A percentile compares a stretch with the other conserved stretches of the same genome.
phyloP scores from a whole-genome alignment of 2,888 invertebrate genomes.

The Eulithis testata region DNA sequence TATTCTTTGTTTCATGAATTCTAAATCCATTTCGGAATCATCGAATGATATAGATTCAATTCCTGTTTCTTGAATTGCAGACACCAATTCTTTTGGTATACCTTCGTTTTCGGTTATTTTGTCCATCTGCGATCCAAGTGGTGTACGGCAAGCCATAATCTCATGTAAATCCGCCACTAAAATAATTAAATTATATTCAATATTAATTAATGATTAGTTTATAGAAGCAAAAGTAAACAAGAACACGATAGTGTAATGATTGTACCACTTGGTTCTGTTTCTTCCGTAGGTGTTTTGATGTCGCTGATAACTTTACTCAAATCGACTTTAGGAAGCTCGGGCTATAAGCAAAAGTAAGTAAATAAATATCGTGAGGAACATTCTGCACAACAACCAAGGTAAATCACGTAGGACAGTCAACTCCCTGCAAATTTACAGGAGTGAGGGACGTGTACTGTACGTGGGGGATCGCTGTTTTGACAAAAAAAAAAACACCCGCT shows the following conservation, averaged over 20 bases:
- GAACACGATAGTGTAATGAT: constrained; percentile 14
- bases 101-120: constrained; percentile 37
- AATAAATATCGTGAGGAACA: background rate
- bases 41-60: constrained; percentile 38
- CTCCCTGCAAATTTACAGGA: no score
- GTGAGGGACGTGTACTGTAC: no score
- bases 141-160: constrained; percentile 39
- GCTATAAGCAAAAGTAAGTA: constrained; percentile 34
- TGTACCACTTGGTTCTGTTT: constrained; percentile 49
- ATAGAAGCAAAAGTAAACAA: background rate
- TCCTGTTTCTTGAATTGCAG: constrained; percentile 29
- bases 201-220: background rate
- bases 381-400: no score
- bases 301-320: constrained; percentile 39
- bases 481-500: no score
- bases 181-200: constrained; percentile 26
- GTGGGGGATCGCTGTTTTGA: no score
- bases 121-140: constrained; percentile 41
- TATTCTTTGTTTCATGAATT: constrained; percentile 49
- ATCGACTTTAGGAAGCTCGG: constrained; percentile 38
- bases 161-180: constrained; percentile 49
- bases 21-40: constrained; percentile 42
- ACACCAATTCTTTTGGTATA: constrained; percentile 29
- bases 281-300: constrained; percentile 42
- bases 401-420: no score